Conservation (phyloP, 1,140 invertebrate species). For the Pseudomyrmex flavicornis region DNA sequence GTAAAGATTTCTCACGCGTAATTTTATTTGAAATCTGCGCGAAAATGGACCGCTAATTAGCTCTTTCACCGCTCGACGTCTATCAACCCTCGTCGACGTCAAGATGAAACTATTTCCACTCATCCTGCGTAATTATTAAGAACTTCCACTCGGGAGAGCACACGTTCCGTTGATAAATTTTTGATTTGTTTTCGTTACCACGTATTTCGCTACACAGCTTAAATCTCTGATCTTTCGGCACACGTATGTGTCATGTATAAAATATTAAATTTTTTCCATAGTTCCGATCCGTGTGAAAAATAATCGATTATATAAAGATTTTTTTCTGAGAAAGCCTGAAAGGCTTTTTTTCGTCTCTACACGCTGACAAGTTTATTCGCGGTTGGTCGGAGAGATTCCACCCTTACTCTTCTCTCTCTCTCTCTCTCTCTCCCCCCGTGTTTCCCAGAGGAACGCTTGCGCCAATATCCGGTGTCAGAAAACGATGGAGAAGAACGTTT, state of each 20-base stretch:
- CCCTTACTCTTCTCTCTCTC: not conserved
- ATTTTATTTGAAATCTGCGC: not conserved
- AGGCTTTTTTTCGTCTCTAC: slow-evolving; percentile 19
- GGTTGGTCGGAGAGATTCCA: slow-evolving; percentile 54
- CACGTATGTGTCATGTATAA: slow-evolving; percentile 10
- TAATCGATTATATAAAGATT: slow-evolving; percentile 53
- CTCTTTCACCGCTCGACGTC: not conserved
- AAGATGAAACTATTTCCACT: slow-evolving; percentile 20
- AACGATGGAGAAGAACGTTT: slow-evolving; percentile 21
- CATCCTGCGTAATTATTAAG: slow-evolving; percentile 33
- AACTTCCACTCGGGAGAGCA: not conserved
- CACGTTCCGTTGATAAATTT: slow-evolving; percentile 6
- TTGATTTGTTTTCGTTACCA: not conserved
- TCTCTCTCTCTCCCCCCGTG: not conserved
- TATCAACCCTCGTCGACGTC: slow-evolving; percentile 12
- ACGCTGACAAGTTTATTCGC: slow-evolving; percentile 62
- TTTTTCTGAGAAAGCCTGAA: slow-evolving; percentile 1
- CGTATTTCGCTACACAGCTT: not conserved
- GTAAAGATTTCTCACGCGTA: too few relatives aligned
- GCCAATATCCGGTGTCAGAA: slow-evolving; percentile 57
- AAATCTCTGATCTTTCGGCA: not conserved
- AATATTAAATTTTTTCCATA: not conserved
- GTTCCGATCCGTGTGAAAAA: slow-evolving; percentile 23
- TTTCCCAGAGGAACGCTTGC: slow-evolving; percentile 55
- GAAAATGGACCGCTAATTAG: not conserved